These are phyloP conservation scores for Megalurothrips usitatus DNA, from an alignment of 2,888 invertebrate species.

Conservation along the genomic window DNA sequence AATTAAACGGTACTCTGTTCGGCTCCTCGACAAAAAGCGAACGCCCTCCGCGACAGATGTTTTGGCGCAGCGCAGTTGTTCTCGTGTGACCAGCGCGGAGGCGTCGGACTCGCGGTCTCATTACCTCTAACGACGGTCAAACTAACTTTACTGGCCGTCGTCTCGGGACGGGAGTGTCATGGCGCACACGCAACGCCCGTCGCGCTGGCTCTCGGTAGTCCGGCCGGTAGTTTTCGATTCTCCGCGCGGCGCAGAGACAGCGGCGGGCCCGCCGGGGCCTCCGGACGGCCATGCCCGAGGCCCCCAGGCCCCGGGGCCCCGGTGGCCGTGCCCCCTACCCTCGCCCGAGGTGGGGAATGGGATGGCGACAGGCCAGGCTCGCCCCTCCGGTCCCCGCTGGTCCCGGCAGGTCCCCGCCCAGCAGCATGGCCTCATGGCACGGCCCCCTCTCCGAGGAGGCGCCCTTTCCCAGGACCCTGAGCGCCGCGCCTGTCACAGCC, in stretches of 20 bases:
- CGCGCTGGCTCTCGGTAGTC: slow-evolving; percentile 3
- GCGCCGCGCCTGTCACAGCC: background rate
- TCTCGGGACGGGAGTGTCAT: background rate
- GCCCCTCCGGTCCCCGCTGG: background rate
- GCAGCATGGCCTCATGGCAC: slow-evolving; percentile 1
- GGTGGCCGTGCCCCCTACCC: no score
- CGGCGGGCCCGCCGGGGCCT: background rate
- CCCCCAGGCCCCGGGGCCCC: no score
- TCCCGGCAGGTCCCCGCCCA: background rate
- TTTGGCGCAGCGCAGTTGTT: no score
- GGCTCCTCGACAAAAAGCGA: no score
- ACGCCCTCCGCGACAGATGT: no score
- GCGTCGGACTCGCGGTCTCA: background rate
- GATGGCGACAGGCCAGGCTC: background rate
- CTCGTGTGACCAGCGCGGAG: no score
- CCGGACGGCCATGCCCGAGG: background rate
- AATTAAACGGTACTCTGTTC: no score
- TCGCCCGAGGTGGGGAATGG: background rate
- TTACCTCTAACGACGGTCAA: background rate
- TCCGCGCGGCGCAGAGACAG: slow-evolving; percentile 1
- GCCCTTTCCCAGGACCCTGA: slow-evolving; percentile 12
- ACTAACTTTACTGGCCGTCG: background rate
- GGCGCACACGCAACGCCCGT: background rate
- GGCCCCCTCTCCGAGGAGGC: background rate
- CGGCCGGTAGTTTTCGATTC: slow-evolving; percentile 13